Conservation (phyloP, 2,888 invertebrate species). For the Drosophila picticornis region DNA sequence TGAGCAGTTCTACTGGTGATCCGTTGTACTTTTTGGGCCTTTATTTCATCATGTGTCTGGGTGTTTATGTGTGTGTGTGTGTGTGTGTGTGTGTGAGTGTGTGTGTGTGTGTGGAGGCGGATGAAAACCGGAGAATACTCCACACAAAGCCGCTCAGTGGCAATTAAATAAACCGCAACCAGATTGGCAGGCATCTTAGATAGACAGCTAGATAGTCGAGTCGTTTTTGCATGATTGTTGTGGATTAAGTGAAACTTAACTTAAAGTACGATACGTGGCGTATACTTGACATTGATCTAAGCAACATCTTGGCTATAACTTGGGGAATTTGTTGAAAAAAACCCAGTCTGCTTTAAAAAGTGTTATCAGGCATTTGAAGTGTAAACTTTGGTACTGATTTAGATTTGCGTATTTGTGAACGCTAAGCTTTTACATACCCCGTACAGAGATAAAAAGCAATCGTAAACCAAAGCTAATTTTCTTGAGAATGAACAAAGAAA, state of each 20-base stretch:
- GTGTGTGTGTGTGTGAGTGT: neutral
- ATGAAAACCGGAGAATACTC: neutral
- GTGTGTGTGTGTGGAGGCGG: neutral
- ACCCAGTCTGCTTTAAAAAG: neutral
- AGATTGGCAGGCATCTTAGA: neutral
- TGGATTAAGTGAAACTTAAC: neutral
- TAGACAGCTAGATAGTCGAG: neutral
- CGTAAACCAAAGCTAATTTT: neutral
- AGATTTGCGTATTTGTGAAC: too few species aligned
- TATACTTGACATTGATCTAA: constrained; percentile 22
- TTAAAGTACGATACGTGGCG: constrained; percentile 7
- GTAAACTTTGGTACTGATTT: neutral
- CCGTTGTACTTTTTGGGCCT: neutral
- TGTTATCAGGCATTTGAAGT: constrained; percentile 4
- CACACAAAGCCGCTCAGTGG: neutral
- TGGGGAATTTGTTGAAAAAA: neutral
- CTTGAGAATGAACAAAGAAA: neutral
- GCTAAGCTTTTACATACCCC: neutral
- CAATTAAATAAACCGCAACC: neutral
- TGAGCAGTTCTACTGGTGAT: neutral
- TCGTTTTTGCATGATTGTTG: neutral
- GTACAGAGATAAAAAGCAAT: neutral
- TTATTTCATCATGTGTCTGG: neutral
- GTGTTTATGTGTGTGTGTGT: too few species aligned
- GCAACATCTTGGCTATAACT: constrained; percentile 2